Conservation (phyloP, 2,113 vertebrate genomes). For the Narcine bancroftii region DNA sequence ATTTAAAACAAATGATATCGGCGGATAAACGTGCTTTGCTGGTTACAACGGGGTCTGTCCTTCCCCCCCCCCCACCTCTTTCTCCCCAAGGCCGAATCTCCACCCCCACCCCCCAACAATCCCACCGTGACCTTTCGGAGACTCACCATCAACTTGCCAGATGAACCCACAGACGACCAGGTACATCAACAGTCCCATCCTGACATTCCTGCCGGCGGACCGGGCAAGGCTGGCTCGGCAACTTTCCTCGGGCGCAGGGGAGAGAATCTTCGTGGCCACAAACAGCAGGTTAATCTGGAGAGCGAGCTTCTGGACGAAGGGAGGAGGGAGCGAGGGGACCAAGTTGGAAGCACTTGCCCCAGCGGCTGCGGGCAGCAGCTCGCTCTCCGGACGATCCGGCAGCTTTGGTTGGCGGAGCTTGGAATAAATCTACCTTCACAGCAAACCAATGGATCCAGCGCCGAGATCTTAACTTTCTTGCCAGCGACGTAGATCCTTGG, state of each 20-base stretch:
- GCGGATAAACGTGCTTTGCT: too few species aligned
- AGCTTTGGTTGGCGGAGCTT: neutral
- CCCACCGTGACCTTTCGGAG: slow-evolving; percentile 1
- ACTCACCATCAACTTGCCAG: slow-evolving; percentile 85
- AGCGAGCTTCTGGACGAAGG: neutral
- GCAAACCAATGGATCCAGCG: neutral
- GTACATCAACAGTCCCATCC: slow-evolving; percentile 84
- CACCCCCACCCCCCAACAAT: too few species aligned
- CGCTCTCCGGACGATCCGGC: neutral
- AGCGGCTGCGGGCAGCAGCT: neutral
- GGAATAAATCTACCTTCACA: neutral
- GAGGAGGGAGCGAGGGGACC: neutral
- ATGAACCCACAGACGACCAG: slow-evolving; percentile 83
- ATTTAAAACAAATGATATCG: too few species aligned
- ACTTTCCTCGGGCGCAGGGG: neutral
- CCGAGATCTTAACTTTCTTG: neutral
- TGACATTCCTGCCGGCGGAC: slow-evolving; percentile 57
- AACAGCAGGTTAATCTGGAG: neutral
- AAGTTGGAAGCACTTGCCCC: neutral
- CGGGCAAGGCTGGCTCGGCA: neutral
- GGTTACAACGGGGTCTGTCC: too few species aligned
- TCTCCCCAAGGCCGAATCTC: too few species aligned
- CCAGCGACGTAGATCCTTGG: neutral
- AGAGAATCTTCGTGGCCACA: neutral
- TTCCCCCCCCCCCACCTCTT: too few species aligned